phyloP scores from a whole-genome alignment of 2,113 vertebrate species.

The Corythoichthys intestinalis region DNA sequence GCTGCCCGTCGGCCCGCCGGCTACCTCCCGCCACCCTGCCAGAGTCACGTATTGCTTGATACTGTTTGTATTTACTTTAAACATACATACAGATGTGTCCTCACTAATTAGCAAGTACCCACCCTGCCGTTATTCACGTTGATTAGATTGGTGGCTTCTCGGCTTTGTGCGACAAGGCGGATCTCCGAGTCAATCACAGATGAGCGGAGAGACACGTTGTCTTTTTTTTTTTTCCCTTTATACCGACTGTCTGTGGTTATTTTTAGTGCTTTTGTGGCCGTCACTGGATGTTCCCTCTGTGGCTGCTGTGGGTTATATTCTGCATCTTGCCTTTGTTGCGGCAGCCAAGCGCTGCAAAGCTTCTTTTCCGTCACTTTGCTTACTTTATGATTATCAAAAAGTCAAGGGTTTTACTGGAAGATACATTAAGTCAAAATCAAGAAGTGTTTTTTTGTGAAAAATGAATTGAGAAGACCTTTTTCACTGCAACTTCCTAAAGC shows the following conservation, averaged over 20 bases:
- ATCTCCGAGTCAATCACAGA: constrained; percentile 7
- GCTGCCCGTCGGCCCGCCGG: constrained; percentile 34
- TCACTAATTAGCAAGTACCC: constrained; percentile 54
- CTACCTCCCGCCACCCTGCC: constrained; percentile 38
- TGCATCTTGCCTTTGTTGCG: background rate
- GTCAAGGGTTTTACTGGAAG: background rate
- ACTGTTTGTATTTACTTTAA: too few relatives aligned
- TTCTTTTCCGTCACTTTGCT: background rate
- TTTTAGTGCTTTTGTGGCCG: background rate
- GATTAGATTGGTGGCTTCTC: constrained; percentile 45
- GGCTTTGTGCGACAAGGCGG: constrained; percentile 29
- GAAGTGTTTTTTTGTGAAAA: background rate
- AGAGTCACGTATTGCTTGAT: background rate
- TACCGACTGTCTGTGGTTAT: constrained; percentile 5
- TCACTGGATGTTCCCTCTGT: background rate
- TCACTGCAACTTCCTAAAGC: background rate
- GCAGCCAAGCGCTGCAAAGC: background rate
- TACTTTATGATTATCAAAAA: background rate
- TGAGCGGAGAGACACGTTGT: background rate
- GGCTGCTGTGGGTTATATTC: background rate
- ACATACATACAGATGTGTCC: constrained; percentile 8
- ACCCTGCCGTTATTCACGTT: constrained; percentile 31
- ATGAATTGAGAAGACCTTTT: background rate
- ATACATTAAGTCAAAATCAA: background rate
- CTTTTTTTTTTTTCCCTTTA: background rate